Percentiles rank a stretch among this genome's conserved stretches.
These are phyloP conservation scores for Etheostoma nigrum DNA, from an alignment of 2,797 vertebrate genomes.

Conservation along the genomic window DNA sequence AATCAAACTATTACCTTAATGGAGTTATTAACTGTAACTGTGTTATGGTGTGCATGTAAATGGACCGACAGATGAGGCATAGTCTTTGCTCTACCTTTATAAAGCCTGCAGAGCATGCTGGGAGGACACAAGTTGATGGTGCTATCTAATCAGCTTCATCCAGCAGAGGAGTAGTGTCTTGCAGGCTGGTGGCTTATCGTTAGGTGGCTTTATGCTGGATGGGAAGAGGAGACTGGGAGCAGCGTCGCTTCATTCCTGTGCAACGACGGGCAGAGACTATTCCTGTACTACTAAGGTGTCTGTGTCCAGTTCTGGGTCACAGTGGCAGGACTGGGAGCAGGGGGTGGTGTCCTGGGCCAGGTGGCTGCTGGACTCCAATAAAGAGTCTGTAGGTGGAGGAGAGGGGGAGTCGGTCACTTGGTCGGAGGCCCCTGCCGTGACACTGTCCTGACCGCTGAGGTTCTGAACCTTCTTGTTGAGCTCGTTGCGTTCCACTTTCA, in stretches of 20 bases:
- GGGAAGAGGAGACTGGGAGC: conserved; percentile 27
- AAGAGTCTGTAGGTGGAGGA: conserved; percentile 73
- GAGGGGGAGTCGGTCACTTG: conserved; percentile 75
- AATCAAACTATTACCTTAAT: conserved; percentile 6
- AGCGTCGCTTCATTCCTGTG: conserved; percentile 75
- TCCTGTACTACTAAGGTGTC: conserved; percentile 51
- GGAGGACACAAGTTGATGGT: conserved; percentile 37
- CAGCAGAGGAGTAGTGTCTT: conserved; percentile 52
- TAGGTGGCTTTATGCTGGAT: conserved; percentile 41
- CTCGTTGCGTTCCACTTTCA: conserved; percentile 96
- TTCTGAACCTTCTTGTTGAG: conserved; percentile 97
- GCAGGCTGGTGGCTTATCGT: conserved; percentile 55
- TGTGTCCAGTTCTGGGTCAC: conserved; percentile 63
- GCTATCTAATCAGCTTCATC: conserved; percentile 28
- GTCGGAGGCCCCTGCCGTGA: conserved; percentile 35
- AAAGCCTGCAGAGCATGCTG: conserved; percentile 46
- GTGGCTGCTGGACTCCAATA: conserved; percentile 45
- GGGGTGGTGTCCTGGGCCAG: conserved; percentile 30
- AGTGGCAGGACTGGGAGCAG: conserved; percentile 71
- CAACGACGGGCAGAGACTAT: conserved; percentile 38
- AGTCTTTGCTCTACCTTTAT: conserved; percentile 49
- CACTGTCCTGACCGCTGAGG: conserved; percentile 80
- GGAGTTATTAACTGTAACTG: conserved; percentile 15
- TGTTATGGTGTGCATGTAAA: conserved; percentile 39
- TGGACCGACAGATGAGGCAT: conserved; percentile 58